Conservation (phyloP, 35 echinoderm and acorn worm genomes). For the Diadema setosum region DNA sequence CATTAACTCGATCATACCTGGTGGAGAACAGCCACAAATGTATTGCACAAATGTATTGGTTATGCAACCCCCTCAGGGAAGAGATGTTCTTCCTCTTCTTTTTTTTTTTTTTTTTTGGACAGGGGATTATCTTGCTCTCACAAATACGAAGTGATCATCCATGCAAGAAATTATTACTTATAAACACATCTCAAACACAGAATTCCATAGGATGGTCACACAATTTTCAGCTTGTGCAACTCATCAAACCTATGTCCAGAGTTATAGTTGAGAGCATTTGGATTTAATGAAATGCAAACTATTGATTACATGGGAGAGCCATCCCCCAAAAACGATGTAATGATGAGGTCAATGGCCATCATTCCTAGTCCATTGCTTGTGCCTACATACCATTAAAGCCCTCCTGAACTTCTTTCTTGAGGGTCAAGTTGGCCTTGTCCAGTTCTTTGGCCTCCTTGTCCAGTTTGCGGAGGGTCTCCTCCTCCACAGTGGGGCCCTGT, state of each 20-base stretch:
- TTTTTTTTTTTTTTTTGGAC: too few relatives aligned
- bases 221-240: too few relatives aligned
- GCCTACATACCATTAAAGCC: slow-evolving; percentile 82
- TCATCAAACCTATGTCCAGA: too few relatives aligned
- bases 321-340: too few relatives aligned
- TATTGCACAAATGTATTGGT: not conserved
- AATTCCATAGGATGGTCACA: not conserved
- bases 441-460: slow-evolving; percentile 54
- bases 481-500: slow-evolving; percentile 68
- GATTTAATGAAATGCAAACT: too few relatives aligned
- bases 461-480: slow-evolving; percentile 62
- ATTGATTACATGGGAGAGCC: too few relatives aligned
- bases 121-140: not conserved
- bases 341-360: too few relatives aligned
- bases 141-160: not conserved
- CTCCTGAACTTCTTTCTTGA: slow-evolving; percentile 77
- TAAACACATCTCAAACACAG: not conserved
- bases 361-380: too few relatives aligned
- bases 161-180: not conserved
- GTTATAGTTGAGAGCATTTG: too few relatives aligned
- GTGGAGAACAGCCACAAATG: not conserved
- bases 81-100: too few relatives aligned
- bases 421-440: slow-evolving; percentile 66
- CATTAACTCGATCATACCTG: slow-evolving; percentile 64
- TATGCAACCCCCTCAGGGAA: too few relatives aligned